phyloP scores from a whole-genome alignment of 2,113 vertebrate genomes.

The Pseudorasbora parva region DNA sequence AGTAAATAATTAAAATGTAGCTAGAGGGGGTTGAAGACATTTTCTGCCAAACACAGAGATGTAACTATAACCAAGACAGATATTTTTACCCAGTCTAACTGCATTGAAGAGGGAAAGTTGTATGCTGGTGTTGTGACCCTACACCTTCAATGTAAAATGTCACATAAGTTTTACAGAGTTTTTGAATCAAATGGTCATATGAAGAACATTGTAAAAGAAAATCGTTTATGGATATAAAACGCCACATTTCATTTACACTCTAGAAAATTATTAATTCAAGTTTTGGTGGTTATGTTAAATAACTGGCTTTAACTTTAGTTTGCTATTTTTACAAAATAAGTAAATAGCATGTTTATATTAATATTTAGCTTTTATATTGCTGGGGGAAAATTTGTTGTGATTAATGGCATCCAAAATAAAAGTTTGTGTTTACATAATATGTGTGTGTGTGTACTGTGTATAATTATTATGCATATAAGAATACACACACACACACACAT shows the following conservation, averaged over 20 bases:
- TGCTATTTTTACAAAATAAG: too few relatives aligned
- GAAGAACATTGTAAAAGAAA: not conserved
- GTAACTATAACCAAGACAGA: conserved; percentile 20
- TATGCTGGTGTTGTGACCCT: not conserved
- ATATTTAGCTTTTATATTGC: too few relatives aligned
- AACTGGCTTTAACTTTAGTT: not conserved
- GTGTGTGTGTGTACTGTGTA: too few relatives aligned
- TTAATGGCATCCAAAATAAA: too few relatives aligned
- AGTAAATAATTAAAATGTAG: conserved; percentile 53
- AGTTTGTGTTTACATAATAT: too few relatives aligned
- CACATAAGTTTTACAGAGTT: not conserved
- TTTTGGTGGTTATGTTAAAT: not conserved
- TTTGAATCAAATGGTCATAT: not conserved
- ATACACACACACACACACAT: too few relatives aligned
- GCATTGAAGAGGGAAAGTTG: not conserved
- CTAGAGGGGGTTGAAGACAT: conserved; percentile 40
- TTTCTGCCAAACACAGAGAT: conserved; percentile 41
- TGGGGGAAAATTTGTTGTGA: too few relatives aligned
- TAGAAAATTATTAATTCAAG: too few relatives aligned
- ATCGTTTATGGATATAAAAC: not conserved
- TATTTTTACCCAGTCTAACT: conserved; percentile 18
- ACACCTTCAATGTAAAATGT: not conserved
- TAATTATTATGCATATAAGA: too few relatives aligned
- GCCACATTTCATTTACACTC: too few relatives aligned
- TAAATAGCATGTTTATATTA: too few relatives aligned